Evolutionary conservation across 2,113 vertebrate genomes (phyloP), one percentile per base, ranked within the genome.

Genomic region (Synchiropus splendidus): DNA sequence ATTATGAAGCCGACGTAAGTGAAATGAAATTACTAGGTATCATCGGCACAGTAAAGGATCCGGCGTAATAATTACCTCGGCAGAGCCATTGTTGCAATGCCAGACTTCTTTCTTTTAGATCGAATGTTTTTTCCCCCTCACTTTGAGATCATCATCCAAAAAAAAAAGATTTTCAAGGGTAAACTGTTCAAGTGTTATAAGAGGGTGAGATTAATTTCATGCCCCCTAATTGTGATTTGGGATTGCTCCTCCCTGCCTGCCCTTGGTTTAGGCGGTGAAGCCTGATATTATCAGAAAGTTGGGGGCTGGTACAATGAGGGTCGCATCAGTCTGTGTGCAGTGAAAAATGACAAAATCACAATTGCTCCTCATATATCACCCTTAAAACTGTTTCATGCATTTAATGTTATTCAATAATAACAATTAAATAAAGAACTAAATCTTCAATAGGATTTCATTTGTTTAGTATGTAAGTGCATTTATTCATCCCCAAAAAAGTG

Each of bases 1-100:
- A 66, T 78, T 75, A 74, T 74, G 51, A 70, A 75, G 72, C 75
- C 61, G 72, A 74, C 70, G 9, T 77, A 74, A 77, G 66, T 74
- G 74, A 81, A 81, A 80, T 77, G 67, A 79, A 78, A 83, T 82
- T 75, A 79, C 67, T 72, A 73, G 61, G 47, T 80, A 78, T 81
- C 78, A 69, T 70, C 63, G 45, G 65, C 54, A 10, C 30, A 39
- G 51, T 59, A 57, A 67, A 76, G 70, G 67, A 62, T 77, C 63
- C 61, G 51, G 30, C 70, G 70, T 58, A 72, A 78, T 72, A 73
- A 79, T 74, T 70, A 76, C 67, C 64, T 72, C 10, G 31, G 50
- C 45, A 48, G 40, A 16, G 66, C 60, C 58, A 64, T 78, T 79
- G 74, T 79, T 72, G 51, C 52, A 70, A 65, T 59, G 69, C 71